Base-by-base conservation (phyloP, 2,888 invertebrate species). In the Eristalis intricaria region DNA sequence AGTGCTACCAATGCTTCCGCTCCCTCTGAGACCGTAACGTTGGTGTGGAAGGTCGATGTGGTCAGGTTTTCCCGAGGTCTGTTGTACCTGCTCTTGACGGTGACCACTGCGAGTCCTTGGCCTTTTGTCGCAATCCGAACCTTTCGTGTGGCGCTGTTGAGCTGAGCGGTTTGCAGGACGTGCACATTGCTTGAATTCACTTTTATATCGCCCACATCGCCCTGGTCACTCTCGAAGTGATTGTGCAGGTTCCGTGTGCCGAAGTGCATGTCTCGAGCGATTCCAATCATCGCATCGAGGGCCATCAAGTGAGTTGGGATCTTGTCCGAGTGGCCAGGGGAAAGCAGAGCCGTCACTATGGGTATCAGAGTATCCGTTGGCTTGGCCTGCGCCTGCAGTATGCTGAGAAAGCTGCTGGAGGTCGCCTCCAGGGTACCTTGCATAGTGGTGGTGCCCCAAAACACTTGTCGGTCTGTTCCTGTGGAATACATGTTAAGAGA, bases 131-230 rank as follows among this genome's bases (percentile, higher is more conserved):
- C 11, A 22, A 80, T 66, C 0, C 23, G 19, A 1, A 73, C n/a
- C 3, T 38, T 50, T 0, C 73, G 66, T n/a, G 23, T 35, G 2
- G 2, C 4, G 3, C 65, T n/a, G 8, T 32, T 22, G 13, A 80
- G 35, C 79, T 79, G n/a, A 19, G 7, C n/a, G 4, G 50, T 15
- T 7, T 98, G 98, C 56, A 97, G 95, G 75, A 97, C 95, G 93
- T 98, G 95, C 0, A 96, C 94, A 91, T 97, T 98, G 77, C 96
- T 96, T 73, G 95, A 94, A 90, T 95, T 96, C 8, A 97, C 94
- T 89, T 95, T 95, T 90, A 97, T 95, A 1, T 90, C 89, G 23
- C 91, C 92, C 19, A 89, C 89, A 19, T 90, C 91, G 23, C 91
- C 90, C 0, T 89, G 90, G 11, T 84, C 87, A 10, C 92, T 92